phyloP scores from a whole-genome alignment of 2,113 vertebrate species.

The Phaethornis superciliosus region DNA sequence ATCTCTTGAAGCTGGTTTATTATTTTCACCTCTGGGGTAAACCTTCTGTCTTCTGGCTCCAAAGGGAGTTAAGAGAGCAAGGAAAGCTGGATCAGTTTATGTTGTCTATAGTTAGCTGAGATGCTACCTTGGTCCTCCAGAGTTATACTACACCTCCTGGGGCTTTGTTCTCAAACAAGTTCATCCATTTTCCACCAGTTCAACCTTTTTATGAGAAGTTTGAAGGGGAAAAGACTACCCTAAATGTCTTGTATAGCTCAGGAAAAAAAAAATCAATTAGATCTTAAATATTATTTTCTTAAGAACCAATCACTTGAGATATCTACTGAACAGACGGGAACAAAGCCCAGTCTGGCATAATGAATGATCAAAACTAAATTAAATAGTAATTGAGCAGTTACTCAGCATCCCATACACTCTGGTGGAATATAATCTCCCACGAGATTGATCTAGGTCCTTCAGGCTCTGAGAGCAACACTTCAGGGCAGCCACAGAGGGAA shows the following conservation, averaged over 20 bases:
- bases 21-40: background rate
- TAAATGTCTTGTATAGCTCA: background rate
- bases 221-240: background rate
- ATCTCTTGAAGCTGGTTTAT: background rate
- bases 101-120: background rate
- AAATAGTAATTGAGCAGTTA: background rate
- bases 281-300: background rate
- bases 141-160: background rate
- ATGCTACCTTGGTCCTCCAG: background rate
- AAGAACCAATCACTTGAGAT: background rate
- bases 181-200: background rate
- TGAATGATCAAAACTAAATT: slow-evolving; percentile 14
- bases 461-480: background rate
- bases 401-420: background rate
- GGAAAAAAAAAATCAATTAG: background rate
- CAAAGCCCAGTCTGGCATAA: background rate
- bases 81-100: background rate
- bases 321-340: background rate
- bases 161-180: background rate
- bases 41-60: background rate
- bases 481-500: background rate
- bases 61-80: background rate
- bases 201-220: background rate
- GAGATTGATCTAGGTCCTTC: background rate
- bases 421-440: background rate